These are phyloP conservation scores for Bufotes viridis DNA, from an alignment of 2,797 vertebrate genomes.

Conservation along the genomic window DNA sequence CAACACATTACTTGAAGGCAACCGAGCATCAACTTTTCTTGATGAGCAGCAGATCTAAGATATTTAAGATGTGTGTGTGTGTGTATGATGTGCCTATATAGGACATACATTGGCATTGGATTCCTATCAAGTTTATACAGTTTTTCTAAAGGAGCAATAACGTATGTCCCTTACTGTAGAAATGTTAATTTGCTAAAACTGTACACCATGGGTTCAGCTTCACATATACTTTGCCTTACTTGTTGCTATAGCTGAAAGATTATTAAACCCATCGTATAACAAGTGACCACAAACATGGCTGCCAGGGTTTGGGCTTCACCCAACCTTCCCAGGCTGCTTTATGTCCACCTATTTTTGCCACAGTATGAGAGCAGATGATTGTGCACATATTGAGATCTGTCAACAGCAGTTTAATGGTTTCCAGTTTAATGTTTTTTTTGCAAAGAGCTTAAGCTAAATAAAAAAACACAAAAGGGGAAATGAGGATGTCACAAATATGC, in stretches of 20 bases:
- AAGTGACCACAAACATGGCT: too few relatives aligned
- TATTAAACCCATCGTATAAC: too few relatives aligned
- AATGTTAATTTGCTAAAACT: background rate
- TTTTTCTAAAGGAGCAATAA: background rate
- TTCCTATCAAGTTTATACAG: background rate
- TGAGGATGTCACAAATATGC: background rate
- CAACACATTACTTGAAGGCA: conserved; percentile 19
- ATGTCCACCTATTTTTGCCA: background rate
- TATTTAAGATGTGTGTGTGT: background rate
- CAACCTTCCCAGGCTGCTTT: too few relatives aligned
- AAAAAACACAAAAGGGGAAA: background rate
- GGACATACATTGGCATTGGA: background rate
- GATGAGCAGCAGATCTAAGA: background rate
- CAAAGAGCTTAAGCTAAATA: background rate
- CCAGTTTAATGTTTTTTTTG: background rate
- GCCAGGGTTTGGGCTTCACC: too few relatives aligned
- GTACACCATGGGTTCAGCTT: background rate
- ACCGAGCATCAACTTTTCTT: background rate
- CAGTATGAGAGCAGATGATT: background rate
- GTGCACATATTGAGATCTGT: background rate
- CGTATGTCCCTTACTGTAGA: background rate
- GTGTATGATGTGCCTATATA: background rate
- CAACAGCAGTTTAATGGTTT: background rate
- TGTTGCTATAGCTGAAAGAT: background rate
- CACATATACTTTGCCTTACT: background rate